Evolutionary conservation across 2,797 vertebrate species (phyloP), one percentile per base, ranked within the genome.

Genomic region (Amblyopsis hoosieri): DNA sequence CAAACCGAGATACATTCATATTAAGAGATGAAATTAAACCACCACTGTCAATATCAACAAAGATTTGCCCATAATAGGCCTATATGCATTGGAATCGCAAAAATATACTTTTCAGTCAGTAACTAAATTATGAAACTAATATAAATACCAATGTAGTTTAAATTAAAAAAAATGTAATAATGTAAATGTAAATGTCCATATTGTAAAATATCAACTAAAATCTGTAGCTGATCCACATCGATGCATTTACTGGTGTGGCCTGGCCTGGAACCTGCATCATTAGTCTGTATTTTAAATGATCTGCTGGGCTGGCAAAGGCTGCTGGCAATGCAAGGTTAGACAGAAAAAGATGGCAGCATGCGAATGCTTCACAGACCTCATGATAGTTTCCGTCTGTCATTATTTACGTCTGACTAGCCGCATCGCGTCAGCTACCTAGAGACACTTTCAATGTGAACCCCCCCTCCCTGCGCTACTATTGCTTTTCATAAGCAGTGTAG

Each of bases 341-440:
- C 92, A 93, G 93, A 96, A 96, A 97, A 96, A 96, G 94, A 97
- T 95, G 94, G 95, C 94, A 92, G 94, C 94, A 91, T 81, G 90
- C 93, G 94, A 95, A 98, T 94, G 97, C 96, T 97, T 97, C 96
- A 95, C 95, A 97, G 96, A 97, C 94, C 97, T 99, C 96, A 98
- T 98, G 96, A 98, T 99, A 94, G 95, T 96, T 96, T 97, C 95
- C 93, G 94, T 96, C 96, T 96, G 96, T 98, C 95, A 96, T 98
- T 98, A 98, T 98, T 98, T 97, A 98, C 96, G 90, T 99, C 95
- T 97, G 95, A 97, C 94, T 97, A 95, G 94, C 95, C 94, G 94
- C 94, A 94, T 97, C 96, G 94, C 96, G 97, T 98, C 97, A 97
- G 96, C 92, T 95, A 96, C 94, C 95, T 95, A 93, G 92, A 96